phyloP scores from a whole-genome alignment of 2,888 invertebrate species.

The Hirtodrosophila trivittata region DNA sequence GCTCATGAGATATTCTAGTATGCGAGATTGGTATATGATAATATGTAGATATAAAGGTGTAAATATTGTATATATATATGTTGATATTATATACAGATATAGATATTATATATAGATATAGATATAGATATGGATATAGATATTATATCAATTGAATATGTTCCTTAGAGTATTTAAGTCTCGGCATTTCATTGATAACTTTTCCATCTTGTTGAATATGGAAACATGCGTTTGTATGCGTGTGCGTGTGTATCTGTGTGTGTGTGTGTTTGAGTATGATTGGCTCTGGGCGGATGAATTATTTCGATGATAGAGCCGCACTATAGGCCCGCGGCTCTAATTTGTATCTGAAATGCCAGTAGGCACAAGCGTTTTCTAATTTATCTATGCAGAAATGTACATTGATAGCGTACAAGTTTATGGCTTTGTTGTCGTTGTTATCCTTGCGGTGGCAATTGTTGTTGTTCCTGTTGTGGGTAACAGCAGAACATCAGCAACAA shows the following conservation, averaged over 20 bases:
- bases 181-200: no score
- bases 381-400: conserved; percentile 74
- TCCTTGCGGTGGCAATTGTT: conserved; percentile 50
- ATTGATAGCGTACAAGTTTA: conserved; percentile 74
- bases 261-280: conserved; percentile 29
- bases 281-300: conserved; percentile 55
- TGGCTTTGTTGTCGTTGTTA: conserved; percentile 63
- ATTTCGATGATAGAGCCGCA: conserved; percentile 44
- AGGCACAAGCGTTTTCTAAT: conserved; percentile 62
- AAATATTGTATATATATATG: no score
- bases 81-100: no score
- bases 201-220: not conserved
- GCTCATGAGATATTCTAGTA: no score
- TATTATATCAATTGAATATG: no score
- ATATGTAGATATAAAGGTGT: no score
- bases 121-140: no score
- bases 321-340: conserved; percentile 62
- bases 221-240: not conserved
- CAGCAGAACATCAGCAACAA: conserved; percentile 17
- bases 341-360: conserved; percentile 67
- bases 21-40: no score
- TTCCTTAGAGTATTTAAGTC: no score
- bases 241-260: conserved; percentile 3
- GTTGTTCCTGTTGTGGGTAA: conserved; percentile 21
- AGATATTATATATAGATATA: no score